phyloP scores from a whole-genome alignment of 2,797 vertebrate species.

The Typhlichthys subterraneus region DNA sequence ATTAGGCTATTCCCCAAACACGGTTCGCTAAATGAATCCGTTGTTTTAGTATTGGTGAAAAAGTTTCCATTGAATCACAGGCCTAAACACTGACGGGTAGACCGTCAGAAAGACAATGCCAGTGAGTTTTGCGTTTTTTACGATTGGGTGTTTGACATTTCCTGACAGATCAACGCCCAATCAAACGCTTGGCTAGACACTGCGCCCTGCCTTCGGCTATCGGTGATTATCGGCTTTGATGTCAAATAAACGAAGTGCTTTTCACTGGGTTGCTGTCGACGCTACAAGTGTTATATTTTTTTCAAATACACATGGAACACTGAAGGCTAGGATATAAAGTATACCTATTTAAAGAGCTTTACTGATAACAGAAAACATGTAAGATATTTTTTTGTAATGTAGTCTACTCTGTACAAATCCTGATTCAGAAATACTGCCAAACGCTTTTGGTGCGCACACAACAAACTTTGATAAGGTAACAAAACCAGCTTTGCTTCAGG shows the following conservation, averaged over 20 bases:
- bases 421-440: not conserved
- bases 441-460: no score
- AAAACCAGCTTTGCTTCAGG: slow-evolving; percentile 24
- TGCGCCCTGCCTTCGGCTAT: slow-evolving; percentile 3
- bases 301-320: no score
- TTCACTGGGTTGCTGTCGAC: no score
- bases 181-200: slow-evolving; percentile 2
- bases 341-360: not conserved
- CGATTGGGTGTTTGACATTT: slow-evolving; percentile 44
- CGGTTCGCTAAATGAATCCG: not conserved
- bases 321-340: no score
- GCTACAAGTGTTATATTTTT: no score
- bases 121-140: not conserved
- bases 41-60: not conserved
- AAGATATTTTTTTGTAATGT: no score
- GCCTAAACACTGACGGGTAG: slow-evolving; percentile 24
- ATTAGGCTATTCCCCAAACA: not conserved
- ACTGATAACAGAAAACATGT: not conserved
- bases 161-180: slow-evolving; percentile 40
- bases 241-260: slow-evolving; percentile 11
- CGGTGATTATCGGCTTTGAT: slow-evolving; percentile 59
- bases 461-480: slow-evolving; percentile 19
- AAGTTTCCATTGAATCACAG: slow-evolving; percentile 4
- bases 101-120: slow-evolving; percentile 16
- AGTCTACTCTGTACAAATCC: not conserved